Evolutionary conservation across 2,888 invertebrate species (phyloP), one percentile per base, ranked within the genome.

Genomic region (Drosophila multiciliata): DNA sequence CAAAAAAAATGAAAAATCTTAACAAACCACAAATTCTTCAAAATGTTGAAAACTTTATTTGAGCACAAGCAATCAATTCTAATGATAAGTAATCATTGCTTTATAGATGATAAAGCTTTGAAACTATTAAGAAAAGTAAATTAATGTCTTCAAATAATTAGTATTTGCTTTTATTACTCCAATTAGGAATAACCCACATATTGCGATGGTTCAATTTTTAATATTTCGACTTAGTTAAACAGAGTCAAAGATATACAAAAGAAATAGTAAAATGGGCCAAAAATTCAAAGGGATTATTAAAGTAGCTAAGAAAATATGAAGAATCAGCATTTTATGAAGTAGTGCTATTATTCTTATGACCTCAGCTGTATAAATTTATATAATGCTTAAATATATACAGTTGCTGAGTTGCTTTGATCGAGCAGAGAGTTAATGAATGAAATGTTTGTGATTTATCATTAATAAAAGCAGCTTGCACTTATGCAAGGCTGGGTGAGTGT

Each of bases 391-490:
- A 45, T 45, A 2, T 23, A 45, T 45, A 23, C 45, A 45, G 23
- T 15, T 15, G 45, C 45, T 23, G 23, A 2, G 20, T 15, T 15
- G 23, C 15, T 45, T 45, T 45, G 23, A 23, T 45, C 23, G 15
- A 15, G 15, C 23, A 12, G 55, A 17, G 12, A 55, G 38, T 54
- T 55, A 38, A n/a, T 55, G 26, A 26, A 55, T 55, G 26, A 55
- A n/a, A 38, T 38, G 23, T 29, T 38, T 55, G 4, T 15, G n/a
- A 38, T 55, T 38, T 23, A 17, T n/a, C 38, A 38, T 55, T 55
- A 55, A 55, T 26, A 38, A 26, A 23, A 48, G 20, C 36, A 20
- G 61, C 67, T 71, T 61, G 53, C 48, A 33, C 49, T 66, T 42
- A 36, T 17, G 55, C 36, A 49, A 40, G 32, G 12, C 50, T 60